Evolutionary conservation across 2,888 invertebrate species (phyloP), one percentile per base, ranked within the genome.

Genomic region (Anodontia alba): DNA sequence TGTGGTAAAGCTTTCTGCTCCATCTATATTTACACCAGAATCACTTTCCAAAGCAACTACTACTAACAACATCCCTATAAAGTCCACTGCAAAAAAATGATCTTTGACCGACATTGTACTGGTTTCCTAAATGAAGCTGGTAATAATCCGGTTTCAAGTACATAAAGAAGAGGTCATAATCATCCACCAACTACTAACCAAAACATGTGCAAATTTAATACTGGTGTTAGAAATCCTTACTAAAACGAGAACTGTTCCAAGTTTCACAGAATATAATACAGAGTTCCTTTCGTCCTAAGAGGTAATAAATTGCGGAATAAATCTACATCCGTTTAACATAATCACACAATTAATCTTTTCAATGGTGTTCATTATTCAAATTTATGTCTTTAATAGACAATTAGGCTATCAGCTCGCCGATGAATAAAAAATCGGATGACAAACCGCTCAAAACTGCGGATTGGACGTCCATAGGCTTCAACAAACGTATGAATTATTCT

Each of bases 321-420:
- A 62, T 62, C 62, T 62, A 33, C 62, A 62, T 62, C 33, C 62
- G 20, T 62, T 62, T 62, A 33, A 62, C 62, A 62, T 62, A 54
- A 54, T 54, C 54, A 26, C 54, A 8, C 26, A 54, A 54, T 54
- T 54, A 54, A 54, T 54, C 54, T 54, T 54, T 54, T 26, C 26
- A 26, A 54, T 26, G 54, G 20, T 54, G 26, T 26, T 26, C 54
- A 26, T 54, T 54, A 26, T 5, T 26, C 54, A 26, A 54, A 26
- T 26, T 26, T 54, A 26, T 10, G n/a, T 54, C 26, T 10, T 12
- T 7, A 8, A 26, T 8, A 54, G 54, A 54, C 54, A 54, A 8
- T 8, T 2, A 26, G 54, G 26, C 54, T 26, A 26, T 54, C 26
- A 26, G 5, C n/a, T 17, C 42, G 7, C 15, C n/a, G n/a, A n/a